Percentiles rank a stretch among this genome's conserved stretches.
Conservation (phyloP, 2,888 invertebrate genomes). For the Cremastinae sp. region DNA sequence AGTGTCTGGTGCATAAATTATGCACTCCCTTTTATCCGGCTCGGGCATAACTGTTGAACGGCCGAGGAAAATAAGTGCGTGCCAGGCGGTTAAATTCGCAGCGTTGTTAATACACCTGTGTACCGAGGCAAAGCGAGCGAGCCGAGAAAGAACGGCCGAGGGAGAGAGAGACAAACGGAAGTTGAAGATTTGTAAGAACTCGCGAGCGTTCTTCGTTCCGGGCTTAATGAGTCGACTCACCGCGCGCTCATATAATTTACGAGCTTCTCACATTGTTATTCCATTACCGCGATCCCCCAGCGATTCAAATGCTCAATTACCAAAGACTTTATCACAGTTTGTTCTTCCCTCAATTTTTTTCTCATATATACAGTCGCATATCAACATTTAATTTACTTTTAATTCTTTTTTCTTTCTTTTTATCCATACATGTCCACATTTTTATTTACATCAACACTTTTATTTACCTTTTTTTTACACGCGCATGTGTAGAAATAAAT, state of each 20-base stretch:
- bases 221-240: constrained; percentile 61
- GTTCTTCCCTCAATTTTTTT: too few species aligned
- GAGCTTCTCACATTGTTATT: constrained; percentile 36
- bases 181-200: constrained; percentile 62
- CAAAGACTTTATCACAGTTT: too few species aligned
- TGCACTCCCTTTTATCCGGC: constrained; percentile 48
- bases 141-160: constrained; percentile 14
- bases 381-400: too few species aligned
- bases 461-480: too few species aligned
- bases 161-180: constrained; percentile 58
- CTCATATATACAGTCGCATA: too few species aligned
- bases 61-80: constrained; percentile 57
- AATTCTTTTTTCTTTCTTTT: too few species aligned
- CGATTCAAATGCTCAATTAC: not conserved
- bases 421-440: too few species aligned
- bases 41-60: constrained; percentile 41
- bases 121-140: constrained; percentile 35
- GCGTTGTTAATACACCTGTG: constrained; percentile 43
- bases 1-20: constrained; percentile 54
- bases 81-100: constrained; percentile 54
- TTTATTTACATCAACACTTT: too few species aligned
- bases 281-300: not conserved
- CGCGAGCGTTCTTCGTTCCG: constrained; percentile 65
- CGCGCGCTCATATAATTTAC: constrained; percentile 60
- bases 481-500: too few species aligned